Evolutionary conservation across 1,140 invertebrate genomes (phyloP).

Genomic region (Anthonomus grandis): DNA sequence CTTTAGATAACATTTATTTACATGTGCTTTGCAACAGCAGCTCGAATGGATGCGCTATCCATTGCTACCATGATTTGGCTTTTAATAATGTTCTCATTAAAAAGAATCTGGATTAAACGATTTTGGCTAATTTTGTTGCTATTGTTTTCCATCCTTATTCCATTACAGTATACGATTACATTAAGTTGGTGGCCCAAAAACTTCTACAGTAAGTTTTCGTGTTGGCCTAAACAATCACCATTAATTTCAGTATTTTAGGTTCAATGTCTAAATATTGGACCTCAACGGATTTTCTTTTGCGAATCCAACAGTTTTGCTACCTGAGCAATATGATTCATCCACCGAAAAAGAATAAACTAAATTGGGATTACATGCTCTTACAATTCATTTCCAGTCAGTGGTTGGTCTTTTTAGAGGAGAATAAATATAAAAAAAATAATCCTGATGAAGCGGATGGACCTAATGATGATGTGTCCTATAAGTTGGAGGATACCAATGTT

Average conservation of each 20-base stretch:
- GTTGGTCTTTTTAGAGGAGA: constrained; percentile 8
- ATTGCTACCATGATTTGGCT: constrained; percentile 4
- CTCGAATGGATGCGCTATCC: constrained; percentile 14
- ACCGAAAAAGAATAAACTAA: constrained; percentile 5
- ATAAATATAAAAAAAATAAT: not conserved
- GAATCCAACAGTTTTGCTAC: constrained; percentile 17
- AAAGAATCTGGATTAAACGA: not conserved
- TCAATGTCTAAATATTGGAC: constrained; percentile 12
- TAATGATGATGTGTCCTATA: constrained; percentile 10
- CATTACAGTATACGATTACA: constrained; percentile 3
- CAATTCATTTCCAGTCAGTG: constrained; percentile 10
- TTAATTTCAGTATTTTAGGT: not conserved
- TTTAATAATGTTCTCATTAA: constrained; percentile 3
- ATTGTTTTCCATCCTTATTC: not conserved
- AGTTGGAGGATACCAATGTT: constrained; percentile 4
- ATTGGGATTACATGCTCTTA: constrained; percentile 10
- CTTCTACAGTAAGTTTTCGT: constrained; percentile 16
- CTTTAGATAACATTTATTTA: too few relatives aligned
- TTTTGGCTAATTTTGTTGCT: constrained; percentile 6
- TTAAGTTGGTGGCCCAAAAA: constrained; percentile 11
- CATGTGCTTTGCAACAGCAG: not conserved
- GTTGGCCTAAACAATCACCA: too few relatives aligned
- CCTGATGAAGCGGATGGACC: not conserved
- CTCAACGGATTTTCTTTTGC: constrained; percentile 6
- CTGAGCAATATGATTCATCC: constrained; percentile 18